These are phyloP conservation scores for Cynopterus sphinx DNA, from an alignment of 2,797 vertebrate genomes.

Conservation along the genomic window DNA sequence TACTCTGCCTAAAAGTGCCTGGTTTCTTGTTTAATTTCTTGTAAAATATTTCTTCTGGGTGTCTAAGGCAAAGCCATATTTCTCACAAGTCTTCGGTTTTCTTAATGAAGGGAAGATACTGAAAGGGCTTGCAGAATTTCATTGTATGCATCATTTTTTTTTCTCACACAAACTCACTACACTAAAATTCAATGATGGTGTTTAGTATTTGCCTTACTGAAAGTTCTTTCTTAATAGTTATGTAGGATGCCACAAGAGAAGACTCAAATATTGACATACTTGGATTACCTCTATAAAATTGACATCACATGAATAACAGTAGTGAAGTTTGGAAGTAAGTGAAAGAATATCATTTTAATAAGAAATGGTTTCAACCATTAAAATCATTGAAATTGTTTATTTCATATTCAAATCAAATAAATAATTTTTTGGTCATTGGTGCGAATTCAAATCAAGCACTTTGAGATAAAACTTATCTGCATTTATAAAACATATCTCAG, in stretches of 20 bases:
- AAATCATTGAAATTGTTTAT: slow-evolving; percentile 38
- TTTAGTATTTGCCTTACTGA: neutral
- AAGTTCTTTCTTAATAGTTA: neutral
- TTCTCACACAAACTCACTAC: neutral
- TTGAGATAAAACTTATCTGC: slow-evolving; percentile 2
- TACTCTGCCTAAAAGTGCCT: slow-evolving; percentile 1
- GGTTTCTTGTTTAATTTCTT: slow-evolving; percentile 57
- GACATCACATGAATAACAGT: neutral
- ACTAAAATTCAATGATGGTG: neutral
- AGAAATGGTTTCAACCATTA: neutral
- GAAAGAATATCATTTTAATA: neutral
- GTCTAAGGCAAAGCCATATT: slow-evolving; percentile 53
- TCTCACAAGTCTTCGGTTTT: slow-evolving; percentile 46
- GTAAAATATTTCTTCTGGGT: slow-evolving; percentile 23
- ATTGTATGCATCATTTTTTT: neutral
- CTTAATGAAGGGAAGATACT: slow-evolving; percentile 3
- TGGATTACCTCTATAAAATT: neutral
- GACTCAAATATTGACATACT: neutral
- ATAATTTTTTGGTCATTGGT: neutral
- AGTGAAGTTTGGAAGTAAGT: neutral
- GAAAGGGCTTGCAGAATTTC: neutral
- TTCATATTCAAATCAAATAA: slow-evolving; percentile 26
- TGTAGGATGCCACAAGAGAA: neutral
- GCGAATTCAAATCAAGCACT: slow-evolving; percentile 43
- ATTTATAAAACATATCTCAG: slow-evolving; percentile 2